Percentiles rank a stretch among this genome's conserved stretches.
Conservation (phyloP, 1,140 invertebrate genomes). For the Zaprionus gabonicus region DNA sequence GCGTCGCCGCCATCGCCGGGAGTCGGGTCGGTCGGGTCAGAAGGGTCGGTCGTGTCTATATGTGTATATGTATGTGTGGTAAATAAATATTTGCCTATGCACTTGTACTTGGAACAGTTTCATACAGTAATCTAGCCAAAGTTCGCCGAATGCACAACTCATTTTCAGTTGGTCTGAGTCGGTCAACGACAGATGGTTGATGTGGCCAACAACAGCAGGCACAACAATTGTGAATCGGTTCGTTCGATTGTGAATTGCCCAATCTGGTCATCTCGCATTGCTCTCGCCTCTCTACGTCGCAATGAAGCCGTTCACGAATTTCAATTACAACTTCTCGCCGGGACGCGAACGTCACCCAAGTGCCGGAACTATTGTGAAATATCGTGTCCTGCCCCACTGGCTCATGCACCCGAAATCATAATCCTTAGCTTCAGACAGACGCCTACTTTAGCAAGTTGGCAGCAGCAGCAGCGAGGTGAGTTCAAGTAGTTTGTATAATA, state of each 20-base stretch:
- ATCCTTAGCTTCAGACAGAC: slow-evolving; percentile 24
- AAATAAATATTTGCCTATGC: neutral
- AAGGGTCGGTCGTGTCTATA: neutral
- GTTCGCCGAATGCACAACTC: slow-evolving; percentile 32
- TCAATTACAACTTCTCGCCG: slow-evolving; percentile 77
- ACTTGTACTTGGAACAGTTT: slow-evolving; percentile 12
- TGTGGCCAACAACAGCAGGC: neutral
- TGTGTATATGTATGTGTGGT: neutral
- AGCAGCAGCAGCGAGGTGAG: slow-evolving; percentile 20
- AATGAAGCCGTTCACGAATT: slow-evolving; percentile 79
- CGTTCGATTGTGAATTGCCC: slow-evolving; percentile 3
- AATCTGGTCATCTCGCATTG: neutral
- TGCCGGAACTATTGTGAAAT: slow-evolving; percentile 19
- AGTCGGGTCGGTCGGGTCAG: slow-evolving; percentile 12
- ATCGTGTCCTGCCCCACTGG: neutral
- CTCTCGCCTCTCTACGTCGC: slow-evolving; percentile 28
- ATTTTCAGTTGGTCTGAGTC: slow-evolving; percentile 9
- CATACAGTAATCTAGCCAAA: neutral
- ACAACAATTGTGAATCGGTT: slow-evolving; percentile 10
- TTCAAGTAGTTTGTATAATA: neutral
- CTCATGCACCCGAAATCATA: slow-evolving; percentile 44
- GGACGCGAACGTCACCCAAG: slow-evolving; percentile 49
- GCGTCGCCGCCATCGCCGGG: slow-evolving; percentile 39
- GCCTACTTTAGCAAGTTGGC: slow-evolving; percentile 14
- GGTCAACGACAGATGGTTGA: slow-evolving; percentile 31